These are phyloP conservation scores for Fulmarus glacialis DNA, from an alignment of 2,113 vertebrate species.

Conservation along the genomic window DNA sequence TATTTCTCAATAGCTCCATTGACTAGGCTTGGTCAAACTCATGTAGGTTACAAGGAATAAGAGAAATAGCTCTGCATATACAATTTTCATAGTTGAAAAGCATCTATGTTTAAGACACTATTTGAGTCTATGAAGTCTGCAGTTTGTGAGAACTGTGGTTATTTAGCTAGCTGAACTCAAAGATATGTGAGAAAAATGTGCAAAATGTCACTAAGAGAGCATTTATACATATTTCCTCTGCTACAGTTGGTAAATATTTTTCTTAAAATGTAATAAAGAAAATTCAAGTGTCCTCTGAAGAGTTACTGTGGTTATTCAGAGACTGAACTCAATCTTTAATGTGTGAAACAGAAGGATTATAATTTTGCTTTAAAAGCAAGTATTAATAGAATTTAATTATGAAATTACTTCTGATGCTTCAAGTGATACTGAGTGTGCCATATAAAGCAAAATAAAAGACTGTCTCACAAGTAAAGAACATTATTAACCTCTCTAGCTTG, in stretches of 20 bases:
- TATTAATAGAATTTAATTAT: constrained; percentile 11
- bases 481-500: neutral
- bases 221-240: neutral
- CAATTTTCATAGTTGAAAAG: neutral
- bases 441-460: neutral
- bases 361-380: constrained; percentile 20
- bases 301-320: neutral
- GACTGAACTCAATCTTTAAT: neutral
- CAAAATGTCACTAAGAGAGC: neutral
- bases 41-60: neutral
- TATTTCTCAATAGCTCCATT: neutral
- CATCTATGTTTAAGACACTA: neutral
- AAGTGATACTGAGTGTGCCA: neutral
- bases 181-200: neutral
- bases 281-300: constrained; percentile 18
- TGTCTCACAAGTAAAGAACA: neutral
- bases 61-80: neutral
- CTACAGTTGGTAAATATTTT: neutral
- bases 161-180: constrained; percentile 8
- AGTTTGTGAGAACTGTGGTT: neutral
- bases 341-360: constrained; percentile 43
- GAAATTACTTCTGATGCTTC: neutral
- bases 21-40: neutral
- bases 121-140: neutral
- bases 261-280: constrained; percentile 31